Base-by-base conservation (phyloP, 2,113 vertebrate genomes). In the Callorhinus ursinus region DNA sequence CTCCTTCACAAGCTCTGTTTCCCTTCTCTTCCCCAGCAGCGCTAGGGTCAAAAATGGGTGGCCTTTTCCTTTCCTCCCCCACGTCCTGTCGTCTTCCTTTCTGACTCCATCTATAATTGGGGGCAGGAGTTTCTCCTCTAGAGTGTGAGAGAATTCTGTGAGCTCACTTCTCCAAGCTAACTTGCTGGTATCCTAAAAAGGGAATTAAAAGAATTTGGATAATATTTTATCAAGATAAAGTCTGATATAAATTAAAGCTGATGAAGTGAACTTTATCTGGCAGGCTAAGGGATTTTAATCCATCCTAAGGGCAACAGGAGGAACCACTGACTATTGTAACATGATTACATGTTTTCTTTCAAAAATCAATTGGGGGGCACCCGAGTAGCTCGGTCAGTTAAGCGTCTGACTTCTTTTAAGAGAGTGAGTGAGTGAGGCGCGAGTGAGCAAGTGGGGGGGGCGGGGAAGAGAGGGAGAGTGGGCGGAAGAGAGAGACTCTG, bases 191-290 rank as follows among this genome's bases (percentile, higher is more conserved):
- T 61, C 22, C 33, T 76, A 14, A 80, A 79, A 93, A 76, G 67
- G 28, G 92, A 94, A 93, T 76, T 63, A 80, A 76, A 97, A 65
- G 84, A 88, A 97, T 95, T 77, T 93, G 59, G 57, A 76, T 83
- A 88, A 39, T 96, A 67, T 88, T 92, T 96, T 97, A 93, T 87
- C 88, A 95, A 39, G 39, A 49, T 88, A 93, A 77, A 19, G 4
- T 51, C 88, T 90, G 57, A 92, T 31, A 33, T 24, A 90, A 96
- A 94, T 84, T 84, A 85, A 84, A 90, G 36, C 69, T 69, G 24
- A 83, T 31, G 53, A 77, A 76, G 88, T 88, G 57, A 95, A 72
- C 9, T 46, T 92, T 21, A 65, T 65, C 39, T 51, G 24, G 83
- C n/a, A 21, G 33, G 11, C 51, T 79, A 76, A 96, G 65, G 79